Evolutionary conservation across 2,797 vertebrate genomes (phyloP).

Genomic region (Artibeus jamaicensis): DNA sequence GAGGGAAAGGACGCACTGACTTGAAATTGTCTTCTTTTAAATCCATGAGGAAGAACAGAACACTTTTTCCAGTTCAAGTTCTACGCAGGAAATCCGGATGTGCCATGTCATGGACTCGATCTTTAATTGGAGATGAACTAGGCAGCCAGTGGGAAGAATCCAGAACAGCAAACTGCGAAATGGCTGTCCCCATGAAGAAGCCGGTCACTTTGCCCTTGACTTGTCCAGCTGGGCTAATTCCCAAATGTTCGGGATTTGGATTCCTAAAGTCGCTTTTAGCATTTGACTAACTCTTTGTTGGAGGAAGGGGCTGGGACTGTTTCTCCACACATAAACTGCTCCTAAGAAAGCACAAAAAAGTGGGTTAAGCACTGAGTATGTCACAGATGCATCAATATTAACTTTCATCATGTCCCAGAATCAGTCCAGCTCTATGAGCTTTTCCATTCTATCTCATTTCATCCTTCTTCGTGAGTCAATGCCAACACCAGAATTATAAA

Average conservation of each 20-base stretch:
- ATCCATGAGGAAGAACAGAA: conserved; percentile 1
- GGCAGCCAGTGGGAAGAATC: neutral
- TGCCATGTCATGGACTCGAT: neutral
- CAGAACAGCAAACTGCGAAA: conserved; percentile 11
- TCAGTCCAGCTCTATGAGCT: neutral
- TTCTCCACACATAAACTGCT: conserved; percentile 87
- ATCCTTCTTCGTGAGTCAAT: neutral
- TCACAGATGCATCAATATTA: neutral
- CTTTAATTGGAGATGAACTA: neutral
- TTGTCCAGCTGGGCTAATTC: neutral
- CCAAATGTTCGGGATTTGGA: neutral
- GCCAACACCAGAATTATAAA: neutral
- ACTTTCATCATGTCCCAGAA: neutral
- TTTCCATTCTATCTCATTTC: neutral
- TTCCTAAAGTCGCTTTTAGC: conserved; percentile 75
- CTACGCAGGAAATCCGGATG: neutral
- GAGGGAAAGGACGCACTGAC: neutral
- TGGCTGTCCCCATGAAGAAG: neutral
- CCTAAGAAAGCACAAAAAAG: conserved; percentile 77
- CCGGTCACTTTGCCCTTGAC: neutral
- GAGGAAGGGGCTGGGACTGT: conserved; percentile 80
- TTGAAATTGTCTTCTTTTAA: neutral
- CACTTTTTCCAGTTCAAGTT: neutral
- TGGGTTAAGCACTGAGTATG: neutral
- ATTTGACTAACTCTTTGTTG: conserved; percentile 85